Base-by-base conservation (phyloP, 1,140 invertebrate species). In the Aphelinus atriplicis region DNA sequence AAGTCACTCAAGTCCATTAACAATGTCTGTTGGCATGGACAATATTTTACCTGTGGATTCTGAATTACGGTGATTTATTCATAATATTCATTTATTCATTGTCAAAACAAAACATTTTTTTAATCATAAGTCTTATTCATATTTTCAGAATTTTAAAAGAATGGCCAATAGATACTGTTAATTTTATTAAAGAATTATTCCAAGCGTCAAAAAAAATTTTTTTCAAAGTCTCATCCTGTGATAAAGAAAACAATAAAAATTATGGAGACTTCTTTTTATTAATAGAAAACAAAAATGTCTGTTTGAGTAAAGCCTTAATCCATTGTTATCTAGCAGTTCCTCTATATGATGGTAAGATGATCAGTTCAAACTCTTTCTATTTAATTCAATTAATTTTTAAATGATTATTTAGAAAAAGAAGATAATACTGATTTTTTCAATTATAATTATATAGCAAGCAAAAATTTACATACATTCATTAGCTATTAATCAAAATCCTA, bases 211-310 rank as follows among this genome's bases (percentile, higher is more conserved):
- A 60, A 2, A 68, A 55, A 53, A 77, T 82, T 45, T 82, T 82
- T 77, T 85, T 84, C 77, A 76, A 83, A 77, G 68, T 72, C 62
- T n/a, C 80, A 56, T 78, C 55, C 7, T 55, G 48, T 45, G 78
- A 81, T 60, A 69, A 79, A 10, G 42, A 71, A 67, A 79, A 60
- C 43, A 80, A 68, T 4, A 72, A 75, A 75, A 71, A 65, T 1
- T 86, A 73, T 76, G 84, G 84, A 58, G 84, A 85, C 71, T 48
- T 86, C 4, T 85, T 81, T 78, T 79, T 86, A 10, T 66, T 78
- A 26, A 78, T 84, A 5, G 79, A 82, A 50, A 66, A 82, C 5
- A 71, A 71, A 57, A 60, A 81, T 63, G 46, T 84, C 45, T 26
- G 66, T 48, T 79, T 86, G 26, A 79, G 80, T 53, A 73, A 82